Percentiles rank a stretch among this genome's conserved stretches.
Evolutionary conservation across 2,113 vertebrate species (phyloP).

Genomic region (Brachirus orientalis): DNA sequence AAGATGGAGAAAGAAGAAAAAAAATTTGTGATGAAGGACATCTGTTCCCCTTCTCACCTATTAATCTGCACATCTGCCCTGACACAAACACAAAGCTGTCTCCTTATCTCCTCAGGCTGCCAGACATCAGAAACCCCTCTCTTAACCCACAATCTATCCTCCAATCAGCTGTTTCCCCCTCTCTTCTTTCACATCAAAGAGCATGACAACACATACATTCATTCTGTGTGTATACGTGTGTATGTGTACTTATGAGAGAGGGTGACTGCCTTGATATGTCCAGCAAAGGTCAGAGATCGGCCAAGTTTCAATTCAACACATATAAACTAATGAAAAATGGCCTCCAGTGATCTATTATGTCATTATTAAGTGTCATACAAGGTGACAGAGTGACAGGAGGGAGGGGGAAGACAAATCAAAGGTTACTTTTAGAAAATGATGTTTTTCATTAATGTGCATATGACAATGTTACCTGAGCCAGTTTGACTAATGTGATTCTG

Average conservation of each 20-base stretch:
- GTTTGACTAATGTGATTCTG: too few species aligned
- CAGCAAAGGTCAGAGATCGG: slow-evolving; percentile 1
- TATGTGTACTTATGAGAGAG: neutral
- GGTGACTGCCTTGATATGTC: slow-evolving; percentile 9
- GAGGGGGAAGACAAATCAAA: neutral
- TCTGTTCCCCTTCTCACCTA: neutral
- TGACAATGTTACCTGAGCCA: too few species aligned
- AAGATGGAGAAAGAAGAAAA: too few species aligned
- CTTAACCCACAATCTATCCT: neutral
- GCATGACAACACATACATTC: slow-evolving; percentile 16
- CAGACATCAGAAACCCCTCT: neutral
- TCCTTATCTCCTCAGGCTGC: slow-evolving; percentile 14
- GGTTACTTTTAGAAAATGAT: too few species aligned
- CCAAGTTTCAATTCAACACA: neutral
- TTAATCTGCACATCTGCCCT: slow-evolving; percentile 10
- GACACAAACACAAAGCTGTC: slow-evolving; percentile 3
- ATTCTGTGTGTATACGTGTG: neutral
- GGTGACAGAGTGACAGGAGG: neutral
- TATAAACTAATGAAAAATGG: neutral
- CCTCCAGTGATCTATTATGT: neutral
- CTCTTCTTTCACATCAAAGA: slow-evolving; percentile 1
- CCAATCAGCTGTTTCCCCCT: slow-evolving; percentile 25
- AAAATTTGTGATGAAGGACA: neutral
- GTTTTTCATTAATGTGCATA: too few species aligned
- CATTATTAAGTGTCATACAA: slow-evolving; percentile 8